phyloP scores from a whole-genome alignment of 2,113 vertebrate genomes.

The Thermophis baileyi region DNA sequence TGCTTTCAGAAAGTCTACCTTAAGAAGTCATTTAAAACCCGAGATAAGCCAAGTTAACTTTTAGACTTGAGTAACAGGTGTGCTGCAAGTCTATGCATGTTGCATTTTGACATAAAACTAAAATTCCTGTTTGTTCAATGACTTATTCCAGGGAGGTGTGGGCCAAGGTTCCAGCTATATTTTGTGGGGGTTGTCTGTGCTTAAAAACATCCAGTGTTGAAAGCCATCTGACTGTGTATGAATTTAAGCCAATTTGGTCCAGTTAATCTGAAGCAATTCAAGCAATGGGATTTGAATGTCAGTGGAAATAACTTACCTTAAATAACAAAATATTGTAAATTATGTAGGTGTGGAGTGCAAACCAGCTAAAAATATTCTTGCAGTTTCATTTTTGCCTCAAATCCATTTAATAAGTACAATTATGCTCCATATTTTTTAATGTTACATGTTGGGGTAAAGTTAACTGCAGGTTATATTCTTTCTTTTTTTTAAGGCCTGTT shows the following conservation, averaged over 20 bases:
- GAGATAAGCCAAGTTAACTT: background rate
- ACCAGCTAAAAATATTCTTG: background rate
- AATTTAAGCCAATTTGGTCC: background rate
- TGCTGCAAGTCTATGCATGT: background rate
- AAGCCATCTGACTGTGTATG: too few relatives aligned
- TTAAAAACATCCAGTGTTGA: background rate
- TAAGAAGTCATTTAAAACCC: fast-evolving
- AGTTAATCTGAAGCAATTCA: background rate
- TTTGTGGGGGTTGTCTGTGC: background rate
- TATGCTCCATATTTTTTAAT: background rate
- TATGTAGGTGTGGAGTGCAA: background rate
- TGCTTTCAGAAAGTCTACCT: background rate
- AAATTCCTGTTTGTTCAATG: too few relatives aligned
- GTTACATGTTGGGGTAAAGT: background rate
- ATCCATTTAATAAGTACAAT: background rate
- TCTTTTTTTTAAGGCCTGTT: background rate
- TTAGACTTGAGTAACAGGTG: background rate
- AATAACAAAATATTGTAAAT: background rate
- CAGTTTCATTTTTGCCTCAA: background rate
- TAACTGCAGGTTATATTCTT: background rate
- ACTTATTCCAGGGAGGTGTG: background rate
- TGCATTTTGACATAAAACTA: background rate
- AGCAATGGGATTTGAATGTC: background rate
- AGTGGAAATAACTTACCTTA: background rate
- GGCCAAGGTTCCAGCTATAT: background rate